These are phyloP conservation scores for Eulemur coronatus DNA, from an alignment of 2,797 vertebrate species.

Conservation along the genomic window DNA sequence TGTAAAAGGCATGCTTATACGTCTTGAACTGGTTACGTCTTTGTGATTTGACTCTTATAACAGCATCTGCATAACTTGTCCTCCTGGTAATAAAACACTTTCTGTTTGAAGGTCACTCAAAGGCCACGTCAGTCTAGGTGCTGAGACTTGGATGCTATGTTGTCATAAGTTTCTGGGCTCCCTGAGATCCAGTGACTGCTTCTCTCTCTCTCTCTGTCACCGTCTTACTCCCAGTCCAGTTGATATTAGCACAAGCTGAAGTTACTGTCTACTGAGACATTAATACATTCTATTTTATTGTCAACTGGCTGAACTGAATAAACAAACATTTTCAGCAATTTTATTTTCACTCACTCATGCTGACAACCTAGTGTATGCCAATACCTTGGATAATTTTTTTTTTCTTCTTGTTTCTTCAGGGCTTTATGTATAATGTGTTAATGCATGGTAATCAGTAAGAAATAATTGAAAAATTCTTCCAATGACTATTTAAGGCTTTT, in stretches of 20 bases:
- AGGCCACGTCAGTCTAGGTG: neutral
- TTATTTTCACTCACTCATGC: constrained; percentile 62
- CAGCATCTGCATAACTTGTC: neutral
- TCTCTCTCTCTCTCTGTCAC: neutral
- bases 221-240: neutral
- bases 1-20: neutral
- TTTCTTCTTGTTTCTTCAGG: constrained; percentile 56
- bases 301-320: neutral
- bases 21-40: neutral
- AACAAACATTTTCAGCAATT: constrained; percentile 63
- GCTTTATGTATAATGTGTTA: constrained; percentile 53
- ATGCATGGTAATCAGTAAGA: constrained; percentile 54
- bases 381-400: constrained; percentile 42
- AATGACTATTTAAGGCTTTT: neutral
- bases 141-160: neutral
- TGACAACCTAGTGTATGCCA: constrained; percentile 51
- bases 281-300: constrained; percentile 55
- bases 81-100: neutral
- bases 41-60: neutral
- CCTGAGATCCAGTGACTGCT: neutral
- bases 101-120: neutral
- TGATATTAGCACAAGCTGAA: constrained; percentile 15
- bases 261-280: constrained; percentile 4
- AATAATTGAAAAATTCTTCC: constrained; percentile 49
- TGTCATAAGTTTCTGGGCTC: neutral